Percentiles rank a stretch among this genome's conserved stretches.
phyloP scores from a whole-genome alignment of 2,797 vertebrate genomes.

The Lepus townsendii region DNA sequence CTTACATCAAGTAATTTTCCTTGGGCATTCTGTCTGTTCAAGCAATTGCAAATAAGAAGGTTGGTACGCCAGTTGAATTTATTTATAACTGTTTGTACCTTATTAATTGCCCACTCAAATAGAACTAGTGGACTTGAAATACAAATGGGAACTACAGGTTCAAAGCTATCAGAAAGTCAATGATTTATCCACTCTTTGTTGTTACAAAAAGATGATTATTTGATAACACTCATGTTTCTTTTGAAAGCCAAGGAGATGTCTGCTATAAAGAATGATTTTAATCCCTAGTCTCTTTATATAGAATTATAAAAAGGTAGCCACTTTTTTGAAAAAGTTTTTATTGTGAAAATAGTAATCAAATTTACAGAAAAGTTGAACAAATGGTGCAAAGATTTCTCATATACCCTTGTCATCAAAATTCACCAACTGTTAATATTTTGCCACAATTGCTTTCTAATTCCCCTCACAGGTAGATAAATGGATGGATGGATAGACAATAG shows the following conservation, averaged over 20 bases:
- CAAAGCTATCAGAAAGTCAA: slow-evolving; percentile 76
- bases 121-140: slow-evolving; percentile 56
- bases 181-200: slow-evolving; percentile 57
- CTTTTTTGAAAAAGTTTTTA: not conserved
- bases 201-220: slow-evolving; percentile 65
- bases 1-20: slow-evolving; percentile 55
- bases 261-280: slow-evolving; percentile 58
- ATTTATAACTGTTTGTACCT: slow-evolving; percentile 66
- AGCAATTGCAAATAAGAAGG: slow-evolving; percentile 63
- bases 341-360: slow-evolving; percentile 40
- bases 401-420: not conserved
- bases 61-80: slow-evolving; percentile 62
- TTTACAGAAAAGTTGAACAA: slow-evolving; percentile 41
- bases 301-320: slow-evolving; percentile 38
- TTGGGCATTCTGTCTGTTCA: slow-evolving; percentile 53
- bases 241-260: slow-evolving; percentile 57
- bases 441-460: slow-evolving; percentile 23
- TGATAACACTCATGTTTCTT: slow-evolving; percentile 63
- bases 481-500: not conserved
- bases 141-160: slow-evolving; percentile 69
- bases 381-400: not conserved
- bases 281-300: not conserved
- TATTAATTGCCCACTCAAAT: slow-evolving; percentile 65
- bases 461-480: not conserved
- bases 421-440: slow-evolving; percentile 7